Base-by-base conservation (phyloP, 2,797 vertebrate species). In the Aeoliscus strigatus region DNA sequence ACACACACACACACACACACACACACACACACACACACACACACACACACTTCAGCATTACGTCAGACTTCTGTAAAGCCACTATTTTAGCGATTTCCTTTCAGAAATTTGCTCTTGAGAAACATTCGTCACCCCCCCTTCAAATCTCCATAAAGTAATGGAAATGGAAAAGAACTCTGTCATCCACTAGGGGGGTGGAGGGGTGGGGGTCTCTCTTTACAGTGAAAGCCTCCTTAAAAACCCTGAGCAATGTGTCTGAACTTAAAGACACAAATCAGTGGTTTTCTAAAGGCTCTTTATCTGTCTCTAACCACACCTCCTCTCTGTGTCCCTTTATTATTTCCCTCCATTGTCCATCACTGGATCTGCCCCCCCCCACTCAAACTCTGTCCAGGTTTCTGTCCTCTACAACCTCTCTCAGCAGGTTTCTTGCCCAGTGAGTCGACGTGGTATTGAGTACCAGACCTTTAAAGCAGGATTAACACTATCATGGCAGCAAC, bases 401-500 rank as follows among this genome's bases (percentile, higher is more conserved):
- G 17, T 30, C 24, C 35, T 31, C 5, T 7, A 53, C 51, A 23
- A 6, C 60, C 31, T 34, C 23, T 41, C 61, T 67, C 71, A 45
- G 52, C 21, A 41, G 52, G 44, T 73, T 79, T 73, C 70, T 65
- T 68, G 71, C 60, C 66, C 75, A 73, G 71, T 32, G 37, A 70
- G 55, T 77, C 79, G 75, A 79, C 78, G 63, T 56, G 70, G 66
- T 75, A 82, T 81, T 80, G 75, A 79, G 79, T 66, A 77, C 79
- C 81, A 73, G 70, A 72, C 73, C 75, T 83, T 77, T 83, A 85
- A 81, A 82, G 83, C 71, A 47, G 81, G 81, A 83, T 85, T 83
- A 85, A 80, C 74, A 74, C 80, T 80, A 82, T 85, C 79, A 81
- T 82, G 69, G 71, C 56, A 50, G 79, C 79, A 85, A 80, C 82